Base-by-base conservation (phyloP, 2,113 vertebrate species). In the Sorex fumeus region DNA sequence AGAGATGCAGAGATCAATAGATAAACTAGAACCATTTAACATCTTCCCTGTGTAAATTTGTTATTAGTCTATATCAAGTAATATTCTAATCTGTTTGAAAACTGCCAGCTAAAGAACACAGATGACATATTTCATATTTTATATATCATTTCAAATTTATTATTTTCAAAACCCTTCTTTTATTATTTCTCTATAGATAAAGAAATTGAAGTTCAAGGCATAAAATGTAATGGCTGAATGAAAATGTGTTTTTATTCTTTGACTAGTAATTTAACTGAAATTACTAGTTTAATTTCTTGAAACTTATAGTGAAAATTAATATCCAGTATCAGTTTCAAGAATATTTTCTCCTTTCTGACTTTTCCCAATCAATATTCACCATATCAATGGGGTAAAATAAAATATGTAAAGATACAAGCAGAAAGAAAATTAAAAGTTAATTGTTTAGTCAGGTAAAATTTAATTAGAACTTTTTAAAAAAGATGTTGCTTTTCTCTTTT, bases 61-160 rank as follows among this genome's bases (percentile, higher is more conserved):
- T 50, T 53, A 77, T 34, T 25, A 75, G 1, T 72, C 30, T 88
- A 10, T 72, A 2, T 50, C 57, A 85, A 32, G 19, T 16, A 90
- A 53, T 86, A 94, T 78, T 90, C 94, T 90, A 85, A 93, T 84
- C 45, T 76, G 32, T 77, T 83, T 78, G 5, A 47, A 85, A 50
- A 50, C 9, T 50, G 47, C 2, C 47, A 50, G 40, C 40, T 40
- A 40, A 4, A 4, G 3, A 7, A 40, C 40, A 40, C 4, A 40
- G 47, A 50, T 50, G 9, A 50, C 47, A 50, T 50, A 50, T 50
- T 50, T 50, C 13, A 50, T 50, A 50, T 50, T 50, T 50, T 50
- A 50, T 10, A 50, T 50, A 50, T 50, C 9, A 50, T 50, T 50
- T 50, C 13, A 50, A 12, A 50, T 50, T 50, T 12, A 50, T 50